phyloP scores from a whole-genome alignment of 2,888 invertebrate species.

The Idaea dimidiata region DNA sequence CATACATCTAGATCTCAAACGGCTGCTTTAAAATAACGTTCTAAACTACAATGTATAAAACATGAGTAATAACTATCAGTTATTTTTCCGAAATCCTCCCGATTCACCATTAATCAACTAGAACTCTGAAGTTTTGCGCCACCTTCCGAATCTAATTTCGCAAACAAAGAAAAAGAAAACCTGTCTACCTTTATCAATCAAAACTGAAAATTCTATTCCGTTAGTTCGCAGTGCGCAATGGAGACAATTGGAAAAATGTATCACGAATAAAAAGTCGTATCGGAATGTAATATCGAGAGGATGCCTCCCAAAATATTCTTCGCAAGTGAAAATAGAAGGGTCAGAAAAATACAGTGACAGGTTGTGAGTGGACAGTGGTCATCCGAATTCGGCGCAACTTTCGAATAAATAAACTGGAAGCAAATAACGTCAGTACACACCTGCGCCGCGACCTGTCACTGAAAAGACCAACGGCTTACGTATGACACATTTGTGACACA shows the following conservation, averaged over 20 bases:
- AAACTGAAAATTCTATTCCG: constrained; percentile 78
- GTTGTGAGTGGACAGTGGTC: constrained; percentile 75
- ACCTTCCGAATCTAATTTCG: constrained; percentile 75
- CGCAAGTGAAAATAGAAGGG: constrained; percentile 79
- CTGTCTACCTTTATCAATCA: constrained; percentile 80
- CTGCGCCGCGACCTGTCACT: constrained; percentile 52
- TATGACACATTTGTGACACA: constrained; percentile 63
- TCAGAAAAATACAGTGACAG: constrained; percentile 76
- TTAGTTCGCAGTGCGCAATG: constrained; percentile 69
- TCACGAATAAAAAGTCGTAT: constrained; percentile 78
- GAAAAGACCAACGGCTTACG: constrained; percentile 56
- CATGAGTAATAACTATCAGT: constrained; percentile 37
- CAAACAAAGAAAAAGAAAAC: constrained; percentile 78
- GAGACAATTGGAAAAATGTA: constrained; percentile 79
- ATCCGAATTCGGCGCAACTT: constrained; percentile 65
- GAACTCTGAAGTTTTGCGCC: constrained; percentile 71
- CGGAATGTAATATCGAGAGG: constrained; percentile 77
- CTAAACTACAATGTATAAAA: constrained; percentile 15
- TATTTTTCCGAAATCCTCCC: constrained; percentile 53
- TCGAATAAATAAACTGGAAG: constrained; percentile 73
- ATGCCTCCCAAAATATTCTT: constrained; percentile 72
- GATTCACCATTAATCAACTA: constrained; percentile 76
- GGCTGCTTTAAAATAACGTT: constrained; percentile 50
- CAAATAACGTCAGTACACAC: constrained; percentile 68
- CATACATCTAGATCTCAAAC: constrained; percentile 68